Evolutionary conservation across 2,797 vertebrate species (phyloP), one percentile per base, ranked within the genome.

Genomic region (Squalus acanthias): DNA sequence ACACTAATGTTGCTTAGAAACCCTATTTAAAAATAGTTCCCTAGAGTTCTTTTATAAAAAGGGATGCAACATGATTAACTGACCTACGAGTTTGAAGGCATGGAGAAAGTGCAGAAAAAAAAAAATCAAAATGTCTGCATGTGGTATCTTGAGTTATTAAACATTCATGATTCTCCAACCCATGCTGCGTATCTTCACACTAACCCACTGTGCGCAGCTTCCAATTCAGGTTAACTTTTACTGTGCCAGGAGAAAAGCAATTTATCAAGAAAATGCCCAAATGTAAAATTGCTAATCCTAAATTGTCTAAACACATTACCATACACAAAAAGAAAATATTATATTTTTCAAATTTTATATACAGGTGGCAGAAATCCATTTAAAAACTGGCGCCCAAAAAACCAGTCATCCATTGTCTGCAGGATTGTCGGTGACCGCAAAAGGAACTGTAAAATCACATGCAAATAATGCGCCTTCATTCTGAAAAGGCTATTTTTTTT

Each of bases 121-220:
- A 53, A 33, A 95, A 95, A 95, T 12, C 26, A 74, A 57, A 95
- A 57, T 76, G 94, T 15, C 53, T 95, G 94, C 94, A 95, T 46
- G 67, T 33, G 33, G 67, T 9, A 29, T 57, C 50, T 20, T 29
- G 26, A 1, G 94, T 53, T 69, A 76, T 76, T 7, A 95, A 95
- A 72, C 57, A 33, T 95, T 76, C 10, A 95, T 10, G 50, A 57
- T n/a, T 74, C 67, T 57, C 39, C 93, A 95, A 29, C 26, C 50
- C 26, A 76, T 72, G 46, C 70, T 69, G n/a, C 39, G 20, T 12
- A 57, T 20, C 94, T 72, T 95, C 50, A 72, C 46, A 76, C 70
- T 29, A 70, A 65, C 12, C 53, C 24, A 76, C 94, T 76, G 17
- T 10, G 67, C n/a, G 3, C 46, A 95, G 94, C 50, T 76, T 95